These are phyloP conservation scores for Brachyistius frenatus DNA, from an alignment of 2,113 vertebrate species.

Conservation along the genomic window DNA sequence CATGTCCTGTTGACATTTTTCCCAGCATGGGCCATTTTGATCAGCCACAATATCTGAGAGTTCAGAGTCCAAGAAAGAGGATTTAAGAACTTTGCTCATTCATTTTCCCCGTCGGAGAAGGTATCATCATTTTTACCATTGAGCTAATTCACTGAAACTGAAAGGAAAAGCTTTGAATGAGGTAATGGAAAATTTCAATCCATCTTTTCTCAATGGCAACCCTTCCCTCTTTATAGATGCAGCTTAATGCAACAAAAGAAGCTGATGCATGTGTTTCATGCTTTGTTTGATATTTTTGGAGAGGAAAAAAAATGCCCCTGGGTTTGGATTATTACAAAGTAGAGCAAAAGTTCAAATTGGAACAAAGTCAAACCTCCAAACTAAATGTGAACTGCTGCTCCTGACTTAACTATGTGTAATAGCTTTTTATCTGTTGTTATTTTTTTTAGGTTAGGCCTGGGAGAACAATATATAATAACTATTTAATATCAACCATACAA, in stretches of 20 bases:
- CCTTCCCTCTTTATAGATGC: slow-evolving; percentile 64
- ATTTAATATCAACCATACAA: neutral
- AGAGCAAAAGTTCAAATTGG: slow-evolving; percentile 45
- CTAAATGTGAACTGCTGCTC: neutral
- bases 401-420: neutral
- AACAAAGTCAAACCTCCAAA: slow-evolving; percentile 38
- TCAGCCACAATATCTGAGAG: slow-evolving; percentile 67
- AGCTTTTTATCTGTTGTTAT: slow-evolving; percentile 20
- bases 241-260: slow-evolving; percentile 82
- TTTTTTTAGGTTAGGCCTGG: slow-evolving; percentile 2
- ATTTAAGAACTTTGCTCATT: slow-evolving; percentile 64
- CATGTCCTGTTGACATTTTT: slow-evolving; percentile 75
- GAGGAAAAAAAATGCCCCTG: slow-evolving; percentile 47
- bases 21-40: slow-evolving; percentile 70
- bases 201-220: slow-evolving; percentile 74
- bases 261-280: slow-evolving; percentile 62
- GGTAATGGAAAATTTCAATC: slow-evolving; percentile 80
- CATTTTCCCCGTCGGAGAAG: slow-evolving; percentile 55
- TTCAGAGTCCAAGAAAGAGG: slow-evolving; percentile 58
- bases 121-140: slow-evolving; percentile 47
- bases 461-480: neutral
- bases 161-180: slow-evolving; percentile 76
- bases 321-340: slow-evolving; percentile 38
- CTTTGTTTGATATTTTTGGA: slow-evolving; percentile 71
- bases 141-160: slow-evolving; percentile 68